Percentiles rank a stretch among this genome's conserved stretches.
phyloP scores from a whole-genome alignment of 2,797 vertebrate species.

The Chromis chromis region DNA sequence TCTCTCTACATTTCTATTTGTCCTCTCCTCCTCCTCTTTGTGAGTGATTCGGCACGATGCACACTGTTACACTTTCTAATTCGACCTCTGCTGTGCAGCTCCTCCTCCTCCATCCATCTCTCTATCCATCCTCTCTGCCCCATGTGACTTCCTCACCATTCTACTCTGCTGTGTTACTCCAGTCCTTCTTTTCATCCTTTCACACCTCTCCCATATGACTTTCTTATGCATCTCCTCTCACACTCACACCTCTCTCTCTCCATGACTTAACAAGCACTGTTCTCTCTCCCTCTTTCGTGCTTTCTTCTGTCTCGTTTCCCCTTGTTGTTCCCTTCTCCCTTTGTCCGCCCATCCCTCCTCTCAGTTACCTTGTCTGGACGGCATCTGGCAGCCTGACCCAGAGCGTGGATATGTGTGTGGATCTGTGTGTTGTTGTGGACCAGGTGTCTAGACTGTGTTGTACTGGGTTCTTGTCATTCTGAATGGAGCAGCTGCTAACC shows the following conservation, averaged over 20 bases:
- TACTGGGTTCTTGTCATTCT: slow-evolving; percentile 58
- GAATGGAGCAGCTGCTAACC: slow-evolving; percentile 62
- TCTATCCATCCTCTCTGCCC: background rate
- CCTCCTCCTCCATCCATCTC: slow-evolving; percentile 3
- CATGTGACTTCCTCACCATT: slow-evolving; percentile 4
- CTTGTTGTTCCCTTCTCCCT: slow-evolving; percentile 33
- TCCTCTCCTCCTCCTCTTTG: slow-evolving; percentile 23
- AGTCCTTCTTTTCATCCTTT: slow-evolving; percentile 2
- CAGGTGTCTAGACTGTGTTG: slow-evolving; percentile 52
- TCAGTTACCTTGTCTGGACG: slow-evolving; percentile 62
- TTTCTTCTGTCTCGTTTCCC: slow-evolving; percentile 6
- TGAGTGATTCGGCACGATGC: slow-evolving; percentile 31
- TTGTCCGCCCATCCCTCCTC: slow-evolving; percentile 36
- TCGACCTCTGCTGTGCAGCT: slow-evolving; percentile 39
- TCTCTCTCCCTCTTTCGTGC: slow-evolving; percentile 27
- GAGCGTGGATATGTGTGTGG: slow-evolving; percentile 1
- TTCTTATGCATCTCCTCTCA: slow-evolving; percentile 19
- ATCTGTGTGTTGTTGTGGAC: slow-evolving; percentile 11
- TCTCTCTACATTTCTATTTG: background rate
- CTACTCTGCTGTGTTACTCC: slow-evolving; percentile 7
- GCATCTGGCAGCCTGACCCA: slow-evolving; percentile 59
- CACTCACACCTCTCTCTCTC: slow-evolving; percentile 6
- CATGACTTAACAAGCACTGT: slow-evolving; percentile 25
- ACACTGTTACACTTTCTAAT: slow-evolving; percentile 30
- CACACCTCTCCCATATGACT: slow-evolving; percentile 24